Percentiles rank a stretch among this genome's conserved stretches.
Evolutionary conservation across 2,888 invertebrate genomes (phyloP).

Genomic region (Meteorus colon): DNA sequence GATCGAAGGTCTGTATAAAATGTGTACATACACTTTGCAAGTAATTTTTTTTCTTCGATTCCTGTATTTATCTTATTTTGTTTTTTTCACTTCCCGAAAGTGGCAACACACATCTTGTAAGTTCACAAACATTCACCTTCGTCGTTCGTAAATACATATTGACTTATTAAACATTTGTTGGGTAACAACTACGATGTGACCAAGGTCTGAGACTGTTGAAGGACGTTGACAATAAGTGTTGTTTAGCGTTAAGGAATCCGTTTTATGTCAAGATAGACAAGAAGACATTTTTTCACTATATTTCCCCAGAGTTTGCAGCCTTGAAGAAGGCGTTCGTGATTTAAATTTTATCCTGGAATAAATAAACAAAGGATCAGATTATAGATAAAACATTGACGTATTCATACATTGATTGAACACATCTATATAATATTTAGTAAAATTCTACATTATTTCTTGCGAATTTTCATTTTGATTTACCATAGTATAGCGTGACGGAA

Average conservation of each 20-base stretch:
- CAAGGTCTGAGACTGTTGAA: conserved; percentile 11
- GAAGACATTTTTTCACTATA: neutral
- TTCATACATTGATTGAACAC: too few relatives aligned
- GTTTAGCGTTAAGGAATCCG: neutral
- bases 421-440: too few relatives aligned
- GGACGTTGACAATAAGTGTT: conserved; percentile 6
- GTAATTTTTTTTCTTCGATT: neutral
- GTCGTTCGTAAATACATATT: neutral
- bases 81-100: neutral
- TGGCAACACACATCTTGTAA: neutral
- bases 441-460: neutral
- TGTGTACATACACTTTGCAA: neutral
- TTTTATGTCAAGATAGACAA: neutral
- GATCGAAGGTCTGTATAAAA: neutral
- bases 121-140: neutral
- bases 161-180: conserved; percentile 11
- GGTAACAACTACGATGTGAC: neutral
- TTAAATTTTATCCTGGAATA: too few relatives aligned
- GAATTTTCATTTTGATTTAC: neutral
- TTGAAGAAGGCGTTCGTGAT: too few relatives aligned
- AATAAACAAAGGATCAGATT: too few relatives aligned
- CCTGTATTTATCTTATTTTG: neutral
- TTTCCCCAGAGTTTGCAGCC: too few relatives aligned
- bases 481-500: neutral
- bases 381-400: neutral